Evolutionary conservation across 2,888 invertebrate species (phyloP), one percentile per base, ranked within the genome.

Genomic region (Eremobia ochroleuca): DNA sequence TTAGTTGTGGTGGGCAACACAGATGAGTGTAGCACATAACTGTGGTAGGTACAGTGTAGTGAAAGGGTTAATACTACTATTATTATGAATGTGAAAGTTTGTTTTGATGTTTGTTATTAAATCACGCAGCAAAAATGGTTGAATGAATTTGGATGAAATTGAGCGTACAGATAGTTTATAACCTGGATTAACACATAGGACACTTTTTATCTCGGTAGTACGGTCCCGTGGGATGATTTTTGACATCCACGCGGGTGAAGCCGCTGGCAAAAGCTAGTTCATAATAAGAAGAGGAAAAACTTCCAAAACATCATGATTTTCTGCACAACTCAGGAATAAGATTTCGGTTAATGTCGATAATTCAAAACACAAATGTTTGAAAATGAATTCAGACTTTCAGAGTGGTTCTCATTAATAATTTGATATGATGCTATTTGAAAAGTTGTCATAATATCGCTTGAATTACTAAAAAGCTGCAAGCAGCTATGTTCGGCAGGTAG

Each of bases 1-100:
- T 64, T 13, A 68, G 62, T 18, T 76, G 31, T 31, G 46, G 55
- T 65, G 25, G 65, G 65, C 43, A 55, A 62, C 43, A 62, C 18
- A 25, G 34, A 31, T 62, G 25, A 15, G 0, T 43, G 6, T n/a
- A n/a, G 52, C 13, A 11, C 11, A 52, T 52, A 21, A 21, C 21
- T 49, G 52, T 52, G 11, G 49, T 25, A 3, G 21, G 49, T 8
- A 49, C 8, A 25, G 21, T 52, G 52, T 13, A 15, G 18, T n/a
- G 8, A 15, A 31, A 6, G 11, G 15, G 49, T 25, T 15, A 49
- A 49, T 49, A 25, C 25, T 4, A 52, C 25, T 52, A 52, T 11
- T 52, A 25, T 25, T 8, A 52, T 52, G 25, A 52, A 52, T 52
- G 25, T 52, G 11, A 11, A 25, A 52, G 52, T 52, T 52, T 52